Conservation (phyloP, 2,797 vertebrate genomes). For the Aulostomus chinensis region DNA sequence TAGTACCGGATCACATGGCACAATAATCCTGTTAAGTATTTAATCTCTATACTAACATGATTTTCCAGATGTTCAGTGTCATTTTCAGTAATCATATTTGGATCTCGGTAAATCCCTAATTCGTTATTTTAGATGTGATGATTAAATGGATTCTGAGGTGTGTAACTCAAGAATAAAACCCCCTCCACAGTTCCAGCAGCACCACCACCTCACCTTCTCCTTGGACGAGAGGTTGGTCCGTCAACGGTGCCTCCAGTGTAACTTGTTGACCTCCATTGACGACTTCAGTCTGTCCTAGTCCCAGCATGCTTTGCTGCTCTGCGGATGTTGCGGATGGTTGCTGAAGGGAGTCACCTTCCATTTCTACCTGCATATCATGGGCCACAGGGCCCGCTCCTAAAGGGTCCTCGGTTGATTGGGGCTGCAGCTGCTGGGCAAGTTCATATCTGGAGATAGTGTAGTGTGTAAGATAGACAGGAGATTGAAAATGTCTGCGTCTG, state of each 20-base stretch:
- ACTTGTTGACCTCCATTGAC: slow-evolving; percentile 85
- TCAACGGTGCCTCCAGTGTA: slow-evolving; percentile 81
- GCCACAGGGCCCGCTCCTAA: slow-evolving; percentile 79
- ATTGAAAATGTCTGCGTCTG: not conserved
- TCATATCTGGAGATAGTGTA: slow-evolving; percentile 83
- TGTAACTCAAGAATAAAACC: not conserved
- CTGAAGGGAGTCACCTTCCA: slow-evolving; percentile 84
- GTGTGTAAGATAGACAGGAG: not conserved
- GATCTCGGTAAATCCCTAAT: too few relatives aligned
- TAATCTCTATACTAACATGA: too few relatives aligned
- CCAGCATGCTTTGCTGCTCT: slow-evolving; percentile 87
- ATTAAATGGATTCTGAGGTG: not conserved
- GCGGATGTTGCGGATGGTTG: slow-evolving; percentile 65
- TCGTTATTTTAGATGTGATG: too few relatives aligned
- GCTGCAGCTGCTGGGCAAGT: slow-evolving; percentile 93
- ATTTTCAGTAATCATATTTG: too few relatives aligned
- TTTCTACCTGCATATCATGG: slow-evolving; percentile 88
- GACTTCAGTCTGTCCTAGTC: slow-evolving; percentile 85
- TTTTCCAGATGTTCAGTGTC: too few relatives aligned
- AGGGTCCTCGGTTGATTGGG: slow-evolving; percentile 81
- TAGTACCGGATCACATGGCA: too few relatives aligned
- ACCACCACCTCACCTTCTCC: slow-evolving; percentile 83
- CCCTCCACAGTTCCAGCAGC: not conserved
- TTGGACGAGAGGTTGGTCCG: slow-evolving; percentile 85
- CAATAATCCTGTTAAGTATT: too few relatives aligned